These are phyloP conservation scores for Camponotus pennsylvanicus DNA, from an alignment of 1,140 invertebrate species.

Conservation along the genomic window DNA sequence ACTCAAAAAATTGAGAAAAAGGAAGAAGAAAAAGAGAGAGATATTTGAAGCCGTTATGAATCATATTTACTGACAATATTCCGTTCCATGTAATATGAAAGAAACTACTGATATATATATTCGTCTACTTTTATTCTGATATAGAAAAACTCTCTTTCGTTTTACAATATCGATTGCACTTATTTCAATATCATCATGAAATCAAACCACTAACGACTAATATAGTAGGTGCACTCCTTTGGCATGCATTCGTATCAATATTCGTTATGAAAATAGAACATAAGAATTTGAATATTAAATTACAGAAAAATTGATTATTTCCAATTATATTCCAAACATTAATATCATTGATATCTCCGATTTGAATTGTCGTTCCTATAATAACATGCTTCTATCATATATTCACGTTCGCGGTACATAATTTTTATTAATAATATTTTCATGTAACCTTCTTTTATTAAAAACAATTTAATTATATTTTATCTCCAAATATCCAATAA, in stretches of 20 bases:
- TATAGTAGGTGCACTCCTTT: neutral
- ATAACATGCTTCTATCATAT: neutral
- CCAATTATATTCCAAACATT: neutral
- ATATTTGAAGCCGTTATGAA: neutral
- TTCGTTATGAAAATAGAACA: neutral
- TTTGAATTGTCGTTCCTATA: neutral
- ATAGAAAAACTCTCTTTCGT: neutral
- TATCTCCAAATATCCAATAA: neutral
- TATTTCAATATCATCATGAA: neutral
- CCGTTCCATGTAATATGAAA: neutral
- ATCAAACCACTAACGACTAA: neutral
- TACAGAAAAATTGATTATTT: neutral
- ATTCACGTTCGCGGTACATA: neutral
- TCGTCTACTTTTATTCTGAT: neutral
- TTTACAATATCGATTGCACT: neutral
- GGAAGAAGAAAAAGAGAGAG: too few relatives aligned
- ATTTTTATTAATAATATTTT: neutral
- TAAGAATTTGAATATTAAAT: neutral
- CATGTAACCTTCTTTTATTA: neutral
- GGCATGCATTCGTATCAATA: neutral
- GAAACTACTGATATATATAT: neutral
- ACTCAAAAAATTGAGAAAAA: neutral
- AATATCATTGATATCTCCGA: conserved; percentile 6
- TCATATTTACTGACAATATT: conserved; percentile 11
- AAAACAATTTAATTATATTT: neutral